Conservation (phyloP, 2,888 invertebrate genomes). For the Melanostoma mellinum region DNA sequence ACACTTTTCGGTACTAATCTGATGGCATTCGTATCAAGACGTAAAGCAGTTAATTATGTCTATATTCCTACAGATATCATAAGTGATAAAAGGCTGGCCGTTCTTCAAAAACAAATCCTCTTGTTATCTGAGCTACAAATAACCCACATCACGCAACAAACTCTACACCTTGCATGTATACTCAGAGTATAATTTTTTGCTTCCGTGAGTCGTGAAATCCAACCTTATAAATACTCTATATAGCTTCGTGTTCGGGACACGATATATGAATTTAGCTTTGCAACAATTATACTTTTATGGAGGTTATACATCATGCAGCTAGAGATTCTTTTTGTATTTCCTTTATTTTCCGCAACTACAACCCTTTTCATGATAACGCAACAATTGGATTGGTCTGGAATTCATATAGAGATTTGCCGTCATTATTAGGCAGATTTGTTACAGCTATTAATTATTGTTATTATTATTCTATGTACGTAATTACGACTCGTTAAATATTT, state of each 20-base stretch:
- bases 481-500: slow-evolving; percentile 70
- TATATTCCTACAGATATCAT: background rate
- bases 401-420: slow-evolving; percentile 1
- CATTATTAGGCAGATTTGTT: slow-evolving; percentile 43
- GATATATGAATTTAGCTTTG: slow-evolving; percentile 11
- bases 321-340: background rate
- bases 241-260: slow-evolving; percentile 5
- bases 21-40: no score
- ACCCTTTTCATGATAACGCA: slow-evolving; percentile 5
- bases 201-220: slow-evolving; percentile 13
- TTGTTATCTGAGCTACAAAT: slow-evolving; percentile 11
- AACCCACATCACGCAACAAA: slow-evolving; percentile 16
- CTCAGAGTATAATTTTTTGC: slow-evolving; percentile 2
- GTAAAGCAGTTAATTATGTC: no score
- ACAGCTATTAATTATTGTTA: slow-evolving; percentile 49
- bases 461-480: slow-evolving; percentile 21
- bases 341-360: background rate
- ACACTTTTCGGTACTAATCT: no score
- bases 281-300: slow-evolving; percentile 21
- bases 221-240: background rate
- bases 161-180: slow-evolving; percentile 10
- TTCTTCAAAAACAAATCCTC: slow-evolving; percentile 17
- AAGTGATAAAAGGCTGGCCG: background rate
- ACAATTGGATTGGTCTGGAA: background rate
- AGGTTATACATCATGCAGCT: background rate